Base-by-base conservation (phyloP, 1,140 invertebrate genomes). In the Yoshiicerus persimilis region DNA sequence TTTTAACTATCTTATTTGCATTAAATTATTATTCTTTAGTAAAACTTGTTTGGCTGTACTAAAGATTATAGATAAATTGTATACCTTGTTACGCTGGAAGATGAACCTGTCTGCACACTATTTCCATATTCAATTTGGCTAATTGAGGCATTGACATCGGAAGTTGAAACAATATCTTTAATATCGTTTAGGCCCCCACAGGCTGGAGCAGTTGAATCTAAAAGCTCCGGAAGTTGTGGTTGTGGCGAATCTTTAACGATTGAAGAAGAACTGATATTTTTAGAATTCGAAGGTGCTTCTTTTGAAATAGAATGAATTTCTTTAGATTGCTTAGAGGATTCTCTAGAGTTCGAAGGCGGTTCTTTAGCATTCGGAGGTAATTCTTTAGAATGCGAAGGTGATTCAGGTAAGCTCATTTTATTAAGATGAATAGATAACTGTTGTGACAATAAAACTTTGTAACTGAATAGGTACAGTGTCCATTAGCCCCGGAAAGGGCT, bases 81-180 rank as follows among this genome's bases (percentile, higher is more conserved):
- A 36, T 80, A 80, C 75, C 75, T 80, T 80, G 75, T 80, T 5
- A 80, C 75, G 34, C 75, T 80, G 75, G 75, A 80, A 80, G 75
- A 36, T 36, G 75, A n/a, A 38, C 75, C 75, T 36, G 75, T 23
- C 30, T 80, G 75, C 20, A 80, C 32, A 80, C 20, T 80, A 36
- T 80, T 80, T 38, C 75, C 75, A n/a, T 80, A 80, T 23, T 80
- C 75, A 38, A 80, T 34, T 80, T 80, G 75, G 32, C 32, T 80
- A 16, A 80, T 23, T 23, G 75, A 80, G 75, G 75, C 30, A 11
- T 36, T 23, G n/a, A 36, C 75, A 32, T 80, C 75, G 75, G 75
- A 80, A 80, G 75, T 80, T 80, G 75, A 80, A 38, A 80, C 75
- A 36, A 80, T 80, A 80, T 80, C 75, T 80, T 80, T 80, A 80